Conservation (phyloP, 2,888 invertebrate genomes). For the Cerastis rubricosa region DNA sequence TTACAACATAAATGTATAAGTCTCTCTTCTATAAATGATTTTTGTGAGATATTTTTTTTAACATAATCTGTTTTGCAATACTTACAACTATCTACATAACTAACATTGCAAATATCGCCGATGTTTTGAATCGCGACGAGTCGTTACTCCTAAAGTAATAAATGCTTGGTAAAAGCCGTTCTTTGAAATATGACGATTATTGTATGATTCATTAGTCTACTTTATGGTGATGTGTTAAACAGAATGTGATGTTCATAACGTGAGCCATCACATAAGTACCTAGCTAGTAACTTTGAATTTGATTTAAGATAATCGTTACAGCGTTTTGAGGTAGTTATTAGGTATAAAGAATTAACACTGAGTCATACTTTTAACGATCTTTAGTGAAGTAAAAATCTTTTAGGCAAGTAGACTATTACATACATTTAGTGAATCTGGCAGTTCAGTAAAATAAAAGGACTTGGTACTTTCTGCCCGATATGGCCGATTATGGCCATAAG, state of each 20-base stretch:
- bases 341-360: not conserved
- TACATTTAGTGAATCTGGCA: not conserved
- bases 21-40: not conserved
- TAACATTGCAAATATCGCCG: constrained; percentile 57
- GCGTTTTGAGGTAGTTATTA: not conserved
- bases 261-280: not conserved
- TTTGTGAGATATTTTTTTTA: not conserved
- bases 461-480: not conserved
- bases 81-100: constrained; percentile 49
- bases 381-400: not conserved
- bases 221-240: not conserved
- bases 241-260: constrained; percentile 1
- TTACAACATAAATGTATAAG: not conserved
- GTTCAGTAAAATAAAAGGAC: not conserved
- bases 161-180: constrained; percentile 47
- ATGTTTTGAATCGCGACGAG: constrained; percentile 24
- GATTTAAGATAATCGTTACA: not conserved
- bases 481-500: not conserved
- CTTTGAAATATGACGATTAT: not conserved
- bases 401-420: not conserved
- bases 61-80: not conserved
- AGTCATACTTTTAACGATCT: not conserved
- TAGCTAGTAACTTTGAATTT: not conserved
- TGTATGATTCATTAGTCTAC: not conserved
- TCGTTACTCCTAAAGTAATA: constrained; percentile 39